Base-by-base conservation (phyloP, 1,140 invertebrate species). In the Drosophila albomicans region DNA sequence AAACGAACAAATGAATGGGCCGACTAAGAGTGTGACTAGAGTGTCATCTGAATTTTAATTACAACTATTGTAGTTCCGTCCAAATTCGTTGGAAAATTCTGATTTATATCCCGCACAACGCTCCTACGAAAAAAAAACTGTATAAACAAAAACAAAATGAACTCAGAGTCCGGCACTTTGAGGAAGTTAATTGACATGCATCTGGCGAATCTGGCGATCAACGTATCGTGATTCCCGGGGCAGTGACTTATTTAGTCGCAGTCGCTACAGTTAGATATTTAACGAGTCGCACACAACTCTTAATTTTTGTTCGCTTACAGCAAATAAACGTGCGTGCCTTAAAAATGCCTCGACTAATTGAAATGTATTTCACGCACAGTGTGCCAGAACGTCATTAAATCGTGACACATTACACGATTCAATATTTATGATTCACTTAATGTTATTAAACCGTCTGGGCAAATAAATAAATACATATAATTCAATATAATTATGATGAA, bases 161-260 rank as follows among this genome's bases (percentile, higher is more conserved):
- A 52, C 61, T 69, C 25, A 52, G 51, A 72, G 13, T 46, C 38
- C 61, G 38, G 8, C 64, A 28, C n/a, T 49, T 81, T 63, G 56
- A 89, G 85, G 85, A 88, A 88, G 81, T 89, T 79, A 72, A 88
- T 88, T 88, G 68, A 68, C 68, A 88, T 88, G 68, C 85, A 57
- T 16, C 54, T 57, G 32, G 8, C 15, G 65, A 32, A 67, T 25
- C 28, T 63, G n/a, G 43, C 28, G 10, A 32, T 32, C 30, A 8
- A 8, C 30, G 30, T 8, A 32, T 6, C 30, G 30, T 8, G 30
- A 30, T 13, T 20, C 15, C 15, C 57, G 56, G 65, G 66, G 73
- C 43, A 84, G 59, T 82, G 73, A 71, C 73, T 77, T 80, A 52
- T 72, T 82, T 68, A 75, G 79, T 70, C 67, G 64, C 25, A 64